Evolutionary conservation across 2,113 vertebrate genomes (phyloP).

Genomic region (Pseudopipra pipra): DNA sequence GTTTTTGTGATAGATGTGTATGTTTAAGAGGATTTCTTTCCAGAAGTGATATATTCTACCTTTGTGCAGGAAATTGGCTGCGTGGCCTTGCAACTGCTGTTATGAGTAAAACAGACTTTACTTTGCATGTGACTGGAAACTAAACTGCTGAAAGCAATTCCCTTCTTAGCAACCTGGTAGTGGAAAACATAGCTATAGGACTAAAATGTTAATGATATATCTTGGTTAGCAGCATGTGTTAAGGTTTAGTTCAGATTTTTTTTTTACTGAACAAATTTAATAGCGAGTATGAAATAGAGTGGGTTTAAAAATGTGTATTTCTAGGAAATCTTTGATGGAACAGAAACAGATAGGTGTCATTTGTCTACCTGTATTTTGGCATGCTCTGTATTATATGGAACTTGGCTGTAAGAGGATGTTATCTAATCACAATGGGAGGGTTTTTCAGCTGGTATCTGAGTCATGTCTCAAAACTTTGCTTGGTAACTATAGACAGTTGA

Average conservation of each 20-base stretch:
- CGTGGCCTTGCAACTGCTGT: neutral
- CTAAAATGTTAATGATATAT: accelerated
- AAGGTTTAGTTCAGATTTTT: neutral
- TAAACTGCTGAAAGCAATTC: neutral
- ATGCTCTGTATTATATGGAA: neutral
- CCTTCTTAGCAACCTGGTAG: neutral
- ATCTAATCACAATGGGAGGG: neutral
- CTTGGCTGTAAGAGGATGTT: neutral
- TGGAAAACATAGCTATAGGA: neutral
- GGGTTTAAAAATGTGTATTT: neutral
- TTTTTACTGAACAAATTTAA: neutral
- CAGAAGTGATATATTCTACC: neutral
- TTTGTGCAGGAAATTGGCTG: neutral
- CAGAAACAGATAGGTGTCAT: neutral
- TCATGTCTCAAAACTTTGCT: neutral
- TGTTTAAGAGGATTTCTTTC: neutral
- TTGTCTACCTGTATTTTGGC: neutral
- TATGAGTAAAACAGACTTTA: neutral
- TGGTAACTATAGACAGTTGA: neutral
- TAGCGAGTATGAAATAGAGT: neutral
- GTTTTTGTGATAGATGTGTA: neutral
- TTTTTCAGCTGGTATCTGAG: neutral
- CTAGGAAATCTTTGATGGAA: neutral
- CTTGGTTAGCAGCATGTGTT: neutral
- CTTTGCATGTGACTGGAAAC: neutral